phyloP scores from a whole-genome alignment of 2,888 invertebrate species.

The Patella caerulea region DNA sequence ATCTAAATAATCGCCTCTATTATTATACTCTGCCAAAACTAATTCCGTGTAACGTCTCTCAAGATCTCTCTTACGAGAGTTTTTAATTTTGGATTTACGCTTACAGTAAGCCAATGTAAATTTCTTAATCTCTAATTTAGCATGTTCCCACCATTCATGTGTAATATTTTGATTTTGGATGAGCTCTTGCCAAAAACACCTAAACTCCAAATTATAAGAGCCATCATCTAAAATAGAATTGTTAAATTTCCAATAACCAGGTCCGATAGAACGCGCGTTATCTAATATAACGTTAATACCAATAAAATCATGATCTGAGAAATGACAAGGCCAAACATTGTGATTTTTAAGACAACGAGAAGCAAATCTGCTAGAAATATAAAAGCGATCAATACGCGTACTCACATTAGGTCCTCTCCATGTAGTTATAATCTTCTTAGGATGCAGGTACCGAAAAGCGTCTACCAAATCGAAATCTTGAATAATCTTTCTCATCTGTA shows the following conservation, averaged over 20 bases:
- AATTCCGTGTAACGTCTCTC: neutral
- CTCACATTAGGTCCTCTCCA: neutral
- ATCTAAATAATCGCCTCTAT: too few relatives aligned
- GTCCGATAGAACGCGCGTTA: too few relatives aligned
- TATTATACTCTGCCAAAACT: slow-evolving; percentile 9
- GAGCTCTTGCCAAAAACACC: neutral
- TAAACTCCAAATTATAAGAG: too few relatives aligned
- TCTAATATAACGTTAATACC: too few relatives aligned
- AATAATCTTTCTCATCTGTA: slow-evolving; percentile 20
- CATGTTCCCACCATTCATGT: neutral
- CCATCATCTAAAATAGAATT: too few relatives aligned
- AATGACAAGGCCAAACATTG: slow-evolving; percentile 15
- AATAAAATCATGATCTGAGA: slow-evolving; percentile 7
- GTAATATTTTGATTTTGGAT: neutral
- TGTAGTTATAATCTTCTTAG: slow-evolving; percentile 7
- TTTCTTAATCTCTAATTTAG: neutral
- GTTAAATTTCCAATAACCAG: too few relatives aligned
- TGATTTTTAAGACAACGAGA: neutral
- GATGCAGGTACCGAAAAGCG: slow-evolving; percentile 21
- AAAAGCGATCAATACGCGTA: too few relatives aligned
- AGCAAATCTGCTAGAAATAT: too few relatives aligned
- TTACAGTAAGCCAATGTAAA: slow-evolving; percentile 6
- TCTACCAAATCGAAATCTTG: slow-evolving; percentile 27
- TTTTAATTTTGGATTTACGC: neutral
- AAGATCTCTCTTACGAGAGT: neutral